Evolutionary conservation across 1,140 invertebrate species (phyloP).

Genomic region (Drosophila santomea): DNA sequence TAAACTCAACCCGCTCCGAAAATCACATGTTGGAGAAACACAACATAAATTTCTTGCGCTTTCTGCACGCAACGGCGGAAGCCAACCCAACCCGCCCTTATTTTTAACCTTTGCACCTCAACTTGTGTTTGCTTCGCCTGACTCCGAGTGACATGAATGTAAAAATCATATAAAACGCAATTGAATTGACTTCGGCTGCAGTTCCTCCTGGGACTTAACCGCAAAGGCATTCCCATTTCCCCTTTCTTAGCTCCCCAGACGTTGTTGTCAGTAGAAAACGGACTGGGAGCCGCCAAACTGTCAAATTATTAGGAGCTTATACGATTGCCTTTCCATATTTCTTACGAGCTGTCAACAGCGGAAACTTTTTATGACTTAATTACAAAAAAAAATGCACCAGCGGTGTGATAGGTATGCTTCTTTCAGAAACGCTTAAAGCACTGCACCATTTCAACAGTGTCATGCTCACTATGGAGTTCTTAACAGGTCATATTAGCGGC

Average conservation of each 20-base stretch:
- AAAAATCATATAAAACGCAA: conserved; percentile 81
- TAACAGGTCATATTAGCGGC: neutral
- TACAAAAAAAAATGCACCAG: conserved; percentile 33
- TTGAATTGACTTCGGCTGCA: conserved; percentile 79
- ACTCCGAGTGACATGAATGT: conserved; percentile 68
- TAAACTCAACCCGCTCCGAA: conserved; percentile 49
- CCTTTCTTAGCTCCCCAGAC: neutral
- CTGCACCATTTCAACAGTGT: neutral
- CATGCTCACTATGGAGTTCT: neutral
- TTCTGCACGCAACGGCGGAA: conserved; percentile 69
- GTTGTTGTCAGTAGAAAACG: neutral
- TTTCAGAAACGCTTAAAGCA: neutral
- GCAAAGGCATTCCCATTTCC: conserved; percentile 42
- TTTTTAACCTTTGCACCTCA: conserved; percentile 48
- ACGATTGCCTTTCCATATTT: conserved; percentile 61
- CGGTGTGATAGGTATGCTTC: neutral
- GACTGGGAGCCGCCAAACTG: conserved; percentile 49
- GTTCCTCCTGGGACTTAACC: conserved; percentile 49
- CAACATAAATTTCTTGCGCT: conserved; percentile 76
- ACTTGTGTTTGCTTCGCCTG: conserved; percentile 40
- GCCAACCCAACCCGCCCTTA: neutral
- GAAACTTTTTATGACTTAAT: conserved; percentile 77
- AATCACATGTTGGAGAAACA: conserved; percentile 73
- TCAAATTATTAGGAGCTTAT: conserved; percentile 72
- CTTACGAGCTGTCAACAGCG: conserved; percentile 66